Evolutionary conservation across 2,113 vertebrate genomes (phyloP).

Genomic region (Istiophorus platypterus): DNA sequence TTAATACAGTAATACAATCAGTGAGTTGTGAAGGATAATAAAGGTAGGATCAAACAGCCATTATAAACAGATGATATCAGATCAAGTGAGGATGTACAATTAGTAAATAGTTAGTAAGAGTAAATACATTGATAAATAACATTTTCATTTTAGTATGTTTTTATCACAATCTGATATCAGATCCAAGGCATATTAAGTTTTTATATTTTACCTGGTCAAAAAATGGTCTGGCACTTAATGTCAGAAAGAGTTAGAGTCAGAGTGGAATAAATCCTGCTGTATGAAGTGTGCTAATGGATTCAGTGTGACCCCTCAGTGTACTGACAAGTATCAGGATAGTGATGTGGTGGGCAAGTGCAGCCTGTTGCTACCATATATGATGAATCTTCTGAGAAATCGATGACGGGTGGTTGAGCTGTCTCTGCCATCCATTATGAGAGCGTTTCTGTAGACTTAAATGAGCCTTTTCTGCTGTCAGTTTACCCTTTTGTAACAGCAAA

Average conservation of each 20-base stretch:
- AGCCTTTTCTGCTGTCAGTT: conserved; percentile 9
- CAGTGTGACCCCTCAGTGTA: conserved; percentile 4
- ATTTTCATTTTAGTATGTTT: background rate
- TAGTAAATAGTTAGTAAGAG: no score
- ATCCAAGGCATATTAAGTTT: background rate
- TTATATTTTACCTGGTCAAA: background rate
- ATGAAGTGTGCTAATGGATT: conserved; percentile 21
- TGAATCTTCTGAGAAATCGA: conserved; percentile 9
- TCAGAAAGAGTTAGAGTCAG: background rate
- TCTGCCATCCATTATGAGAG: conserved; percentile 34
- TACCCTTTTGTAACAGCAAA: background rate
- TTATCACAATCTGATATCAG: background rate
- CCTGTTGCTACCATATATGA: background rate
- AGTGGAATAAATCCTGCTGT: conserved; percentile 4
- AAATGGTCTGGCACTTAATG: background rate
- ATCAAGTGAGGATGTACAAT: background rate
- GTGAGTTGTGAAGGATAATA: background rate
- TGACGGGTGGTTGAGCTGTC: conserved; percentile 11
- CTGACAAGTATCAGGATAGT: conserved; percentile 28
- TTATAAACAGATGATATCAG: background rate
- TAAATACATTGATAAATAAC: background rate
- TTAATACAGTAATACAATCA: background rate
- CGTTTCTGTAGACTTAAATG: conserved; percentile 48
- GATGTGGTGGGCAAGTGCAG: background rate
- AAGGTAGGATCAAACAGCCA: background rate